A percentile compares a stretch with the other conserved stretches of the same genome.
Conservation (phyloP, 2,888 invertebrate species). For the Escarpia spicata region DNA sequence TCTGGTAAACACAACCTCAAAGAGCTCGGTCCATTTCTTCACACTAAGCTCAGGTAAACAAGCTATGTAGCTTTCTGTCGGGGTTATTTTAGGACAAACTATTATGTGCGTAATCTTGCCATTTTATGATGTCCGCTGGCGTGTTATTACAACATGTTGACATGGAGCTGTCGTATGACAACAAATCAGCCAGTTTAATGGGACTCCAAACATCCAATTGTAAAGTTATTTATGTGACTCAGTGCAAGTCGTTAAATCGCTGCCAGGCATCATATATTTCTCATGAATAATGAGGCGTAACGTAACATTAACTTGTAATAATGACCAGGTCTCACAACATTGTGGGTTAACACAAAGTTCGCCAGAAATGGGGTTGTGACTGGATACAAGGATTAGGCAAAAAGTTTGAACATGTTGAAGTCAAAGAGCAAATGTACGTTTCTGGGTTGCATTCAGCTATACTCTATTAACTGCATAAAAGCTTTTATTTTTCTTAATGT, state of each 20-base stretch:
- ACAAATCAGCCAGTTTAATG: not conserved
- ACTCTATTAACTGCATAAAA: not conserved
- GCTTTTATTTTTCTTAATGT: not conserved
- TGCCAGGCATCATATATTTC: slow-evolving; percentile 8
- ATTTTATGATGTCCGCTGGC: not conserved
- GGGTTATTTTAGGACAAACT: slow-evolving; percentile 1
- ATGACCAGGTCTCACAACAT: not conserved
- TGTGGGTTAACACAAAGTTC: not conserved
- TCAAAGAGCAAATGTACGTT: not conserved
- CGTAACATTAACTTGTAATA: not conserved
- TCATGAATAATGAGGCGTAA: not conserved
- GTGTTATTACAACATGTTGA: not conserved
- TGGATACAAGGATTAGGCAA: not conserved
- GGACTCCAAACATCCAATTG: not conserved
- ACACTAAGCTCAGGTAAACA: not conserved
- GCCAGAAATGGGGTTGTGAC: not conserved
- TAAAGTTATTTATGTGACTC: not conserved
- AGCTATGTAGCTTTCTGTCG: not conserved
- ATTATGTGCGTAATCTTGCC: not conserved
- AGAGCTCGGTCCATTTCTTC: not conserved
- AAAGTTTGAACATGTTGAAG: not conserved
- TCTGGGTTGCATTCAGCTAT: not conserved
- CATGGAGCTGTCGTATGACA: not conserved
- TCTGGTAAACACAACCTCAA: not conserved
- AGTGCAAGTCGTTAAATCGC: not conserved